These are phyloP conservation scores for Sinella curviseta DNA, from an alignment of 1,140 invertebrate species.

Conservation along the genomic window DNA sequence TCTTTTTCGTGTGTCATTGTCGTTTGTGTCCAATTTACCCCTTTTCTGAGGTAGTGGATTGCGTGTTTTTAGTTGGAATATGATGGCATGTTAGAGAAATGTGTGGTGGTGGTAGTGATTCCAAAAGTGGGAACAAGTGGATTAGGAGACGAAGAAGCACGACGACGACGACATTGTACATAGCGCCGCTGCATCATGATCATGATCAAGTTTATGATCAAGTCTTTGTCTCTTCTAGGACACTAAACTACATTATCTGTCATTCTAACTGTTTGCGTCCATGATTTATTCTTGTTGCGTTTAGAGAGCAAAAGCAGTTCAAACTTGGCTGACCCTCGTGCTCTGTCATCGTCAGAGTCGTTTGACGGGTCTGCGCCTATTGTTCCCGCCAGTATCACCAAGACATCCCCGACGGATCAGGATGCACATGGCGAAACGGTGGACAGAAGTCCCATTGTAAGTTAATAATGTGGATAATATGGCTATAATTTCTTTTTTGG, in stretches of 20 bases:
- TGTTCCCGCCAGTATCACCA: conserved; percentile 34
- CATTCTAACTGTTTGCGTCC: not conserved
- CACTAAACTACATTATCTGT: not conserved
- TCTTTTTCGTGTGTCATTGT: no score
- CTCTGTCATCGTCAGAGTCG: conserved; percentile 42
- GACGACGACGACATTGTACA: no score
- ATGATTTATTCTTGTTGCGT: not conserved
- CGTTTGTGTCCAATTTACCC: no score
- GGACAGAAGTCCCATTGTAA: conserved; percentile 6
- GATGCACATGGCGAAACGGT: conserved; percentile 32
- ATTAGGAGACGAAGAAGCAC: no score
- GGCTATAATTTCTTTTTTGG: conserved; percentile 25
- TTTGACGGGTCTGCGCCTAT: conserved; percentile 48
- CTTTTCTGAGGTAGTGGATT: no score
- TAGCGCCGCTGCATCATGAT: no score
- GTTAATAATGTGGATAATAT: conserved; percentile 33
- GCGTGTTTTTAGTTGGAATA: no score
- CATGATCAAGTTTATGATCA: no score
- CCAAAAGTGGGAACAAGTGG: no score
- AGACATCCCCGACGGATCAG: conserved; percentile 13
- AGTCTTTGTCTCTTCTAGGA: no score
- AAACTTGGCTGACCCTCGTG: conserved; percentile 12
- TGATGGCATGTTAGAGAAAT: no score
- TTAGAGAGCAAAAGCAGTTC: conserved; percentile 21
- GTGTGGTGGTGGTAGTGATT: no score